Evolutionary conservation across 1,140 invertebrate species (phyloP).

Genomic region (Apis laboriosa): DNA sequence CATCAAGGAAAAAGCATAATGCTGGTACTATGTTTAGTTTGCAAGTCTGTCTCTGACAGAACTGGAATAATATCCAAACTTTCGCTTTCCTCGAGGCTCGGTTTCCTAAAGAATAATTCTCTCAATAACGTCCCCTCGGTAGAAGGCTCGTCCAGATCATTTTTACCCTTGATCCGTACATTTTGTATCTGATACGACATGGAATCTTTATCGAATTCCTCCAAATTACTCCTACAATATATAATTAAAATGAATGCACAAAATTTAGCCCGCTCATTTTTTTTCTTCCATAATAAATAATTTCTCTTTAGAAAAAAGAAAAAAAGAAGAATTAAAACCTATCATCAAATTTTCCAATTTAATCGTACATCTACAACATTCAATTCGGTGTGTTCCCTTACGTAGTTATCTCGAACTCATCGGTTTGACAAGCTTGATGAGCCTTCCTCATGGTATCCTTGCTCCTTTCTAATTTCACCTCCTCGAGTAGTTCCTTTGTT

Average conservation of each 20-base stretch:
- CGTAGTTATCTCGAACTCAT: background rate
- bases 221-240: background rate
- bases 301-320: no score
- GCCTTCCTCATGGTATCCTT: conserved; percentile 53
- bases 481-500: conserved; percentile 54
- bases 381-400: conserved; percentile 5
- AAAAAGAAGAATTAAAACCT: no score
- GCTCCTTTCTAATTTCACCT: conserved; percentile 61
- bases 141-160: conserved; percentile 64
- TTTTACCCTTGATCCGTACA: conserved; percentile 57
- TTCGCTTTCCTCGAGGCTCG: conserved; percentile 60
- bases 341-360: no score
- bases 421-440: conserved; percentile 64
- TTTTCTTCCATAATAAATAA: no score
- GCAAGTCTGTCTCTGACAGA: conserved; percentile 5
- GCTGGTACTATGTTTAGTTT: background rate
- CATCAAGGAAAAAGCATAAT: background rate
- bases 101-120: conserved; percentile 67
- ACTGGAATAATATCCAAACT: conserved; percentile 34
- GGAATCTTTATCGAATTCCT: conserved; percentile 8
- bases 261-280: background rate
- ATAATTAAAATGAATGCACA: background rate
- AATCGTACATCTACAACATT: no score
- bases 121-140: conserved; percentile 64
- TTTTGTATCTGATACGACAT: conserved; percentile 15